These are phyloP conservation scores for Lepus americanus DNA, from an alignment of 2,113 vertebrate genomes.

Conservation along the genomic window DNA sequence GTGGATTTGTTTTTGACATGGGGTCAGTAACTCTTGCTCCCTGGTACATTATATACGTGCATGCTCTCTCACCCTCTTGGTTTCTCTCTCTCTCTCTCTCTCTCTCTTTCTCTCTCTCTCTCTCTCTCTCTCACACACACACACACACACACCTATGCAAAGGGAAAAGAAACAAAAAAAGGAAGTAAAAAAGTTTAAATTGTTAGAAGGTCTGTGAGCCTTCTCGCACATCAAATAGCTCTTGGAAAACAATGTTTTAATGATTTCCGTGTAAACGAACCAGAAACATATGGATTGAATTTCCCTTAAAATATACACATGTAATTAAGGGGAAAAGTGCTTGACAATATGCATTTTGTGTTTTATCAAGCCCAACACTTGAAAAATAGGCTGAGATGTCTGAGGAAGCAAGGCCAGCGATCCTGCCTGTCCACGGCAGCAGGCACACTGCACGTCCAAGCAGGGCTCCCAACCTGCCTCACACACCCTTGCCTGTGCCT, in stretches of 20 bases:
- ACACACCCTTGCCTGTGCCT: neutral
- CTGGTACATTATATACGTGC: neutral
- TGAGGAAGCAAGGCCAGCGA: conserved; percentile 63
- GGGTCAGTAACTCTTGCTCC: neutral
- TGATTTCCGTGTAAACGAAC: conserved; percentile 80
- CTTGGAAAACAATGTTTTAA: conserved; percentile 77
- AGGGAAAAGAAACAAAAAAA: conserved; percentile 33
- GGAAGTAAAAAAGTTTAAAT: conserved; percentile 51
- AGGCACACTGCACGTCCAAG: neutral
- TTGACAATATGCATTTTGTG: conserved; percentile 71
- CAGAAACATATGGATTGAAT: conserved; percentile 83
- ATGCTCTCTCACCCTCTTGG: neutral
- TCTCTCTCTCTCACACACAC: too few relatives aligned
- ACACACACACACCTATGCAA: neutral
- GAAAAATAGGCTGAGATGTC: conserved; percentile 76
- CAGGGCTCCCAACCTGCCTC: neutral
- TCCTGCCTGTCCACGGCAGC: neutral
- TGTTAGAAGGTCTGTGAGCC: conserved; percentile 66
- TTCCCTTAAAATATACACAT: conserved; percentile 80
- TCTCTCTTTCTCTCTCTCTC: neutral
- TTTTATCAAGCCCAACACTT: conserved; percentile 78
- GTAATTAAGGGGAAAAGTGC: conserved; percentile 81
- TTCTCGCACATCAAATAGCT: conserved; percentile 77
- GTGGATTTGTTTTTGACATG: conserved; percentile 32
- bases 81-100: too few relatives aligned